phyloP scores from a whole-genome alignment of 2,113 vertebrate genomes.

The Phrynosoma platyrhinos region DNA sequence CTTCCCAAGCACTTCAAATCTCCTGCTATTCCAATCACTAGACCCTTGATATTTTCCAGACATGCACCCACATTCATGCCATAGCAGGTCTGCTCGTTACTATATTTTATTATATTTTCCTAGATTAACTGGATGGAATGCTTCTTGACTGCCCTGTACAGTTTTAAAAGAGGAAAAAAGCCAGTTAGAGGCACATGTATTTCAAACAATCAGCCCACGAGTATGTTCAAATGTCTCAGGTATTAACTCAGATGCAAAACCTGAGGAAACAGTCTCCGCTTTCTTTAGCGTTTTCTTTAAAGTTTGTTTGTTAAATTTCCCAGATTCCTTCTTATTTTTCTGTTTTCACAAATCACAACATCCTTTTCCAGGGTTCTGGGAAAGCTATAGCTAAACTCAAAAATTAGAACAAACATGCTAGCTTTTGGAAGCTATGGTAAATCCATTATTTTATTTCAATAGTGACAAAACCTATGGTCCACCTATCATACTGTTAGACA shows the following conservation, averaged over 20 bases:
- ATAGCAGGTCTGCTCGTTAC: slow-evolving; percentile 3
- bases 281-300: neutral
- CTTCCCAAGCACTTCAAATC: neutral
- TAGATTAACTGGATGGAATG: slow-evolving; percentile 11
- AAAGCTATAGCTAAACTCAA: neutral
- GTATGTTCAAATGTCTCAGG: neutral
- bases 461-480: neutral
- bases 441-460: neutral
- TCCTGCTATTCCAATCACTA: neutral
- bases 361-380: neutral
- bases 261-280: slow-evolving; percentile 1
- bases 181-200: neutral
- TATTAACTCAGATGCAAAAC: neutral
- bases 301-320: slow-evolving; percentile 11
- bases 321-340: neutral
- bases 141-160: slow-evolving; percentile 8
- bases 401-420: neutral
- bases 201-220: slow-evolving; percentile 30
- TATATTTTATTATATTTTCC: slow-evolving; percentile 24
- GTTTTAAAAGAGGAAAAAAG: slow-evolving; percentile 19
- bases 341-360: neutral
- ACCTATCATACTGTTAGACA: neutral
- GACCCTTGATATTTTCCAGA: slow-evolving; percentile 29
- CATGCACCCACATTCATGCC: neutral
- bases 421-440: neutral